These are phyloP conservation scores for Pelecanus crispus DNA, from an alignment of 2,113 vertebrate genomes.

Conservation along the genomic window DNA sequence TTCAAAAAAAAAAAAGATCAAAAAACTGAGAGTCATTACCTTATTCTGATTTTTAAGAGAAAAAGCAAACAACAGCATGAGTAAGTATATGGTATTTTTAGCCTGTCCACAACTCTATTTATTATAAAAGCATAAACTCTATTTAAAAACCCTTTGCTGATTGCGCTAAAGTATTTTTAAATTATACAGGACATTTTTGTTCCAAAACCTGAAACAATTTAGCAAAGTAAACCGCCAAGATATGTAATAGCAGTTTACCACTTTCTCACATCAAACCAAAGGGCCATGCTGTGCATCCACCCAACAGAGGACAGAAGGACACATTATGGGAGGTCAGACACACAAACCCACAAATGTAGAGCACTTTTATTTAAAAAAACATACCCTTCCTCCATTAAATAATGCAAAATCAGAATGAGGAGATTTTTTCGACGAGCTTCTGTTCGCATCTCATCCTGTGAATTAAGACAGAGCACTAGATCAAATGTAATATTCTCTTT, in stretches of 20 bases:
- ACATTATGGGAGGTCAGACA: neutral
- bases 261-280: neutral
- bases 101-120: neutral
- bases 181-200: neutral
- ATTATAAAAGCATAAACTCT: neutral
- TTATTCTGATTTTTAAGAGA: neutral
- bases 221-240: neutral
- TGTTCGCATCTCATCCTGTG: conserved; percentile 82
- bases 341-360: neutral
- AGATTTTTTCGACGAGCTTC: conserved; percentile 87
- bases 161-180: neutral
- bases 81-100: neutral
- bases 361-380: conserved; percentile 18
- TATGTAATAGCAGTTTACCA: accelerated
- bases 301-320: neutral
- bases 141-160: neutral
- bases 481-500: conserved; percentile 30
- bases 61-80: neutral
- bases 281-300: neutral
- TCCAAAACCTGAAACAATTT: neutral
- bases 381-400: conserved; percentile 90
- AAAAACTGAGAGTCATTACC: neutral
- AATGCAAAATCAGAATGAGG: conserved; percentile 89
- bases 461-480: conserved; percentile 61
- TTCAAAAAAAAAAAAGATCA: neutral